Percentiles rank a stretch among this genome's conserved stretches.
phyloP scores from a whole-genome alignment of 2,113 vertebrate species.

The Barnardius zonarius region DNA sequence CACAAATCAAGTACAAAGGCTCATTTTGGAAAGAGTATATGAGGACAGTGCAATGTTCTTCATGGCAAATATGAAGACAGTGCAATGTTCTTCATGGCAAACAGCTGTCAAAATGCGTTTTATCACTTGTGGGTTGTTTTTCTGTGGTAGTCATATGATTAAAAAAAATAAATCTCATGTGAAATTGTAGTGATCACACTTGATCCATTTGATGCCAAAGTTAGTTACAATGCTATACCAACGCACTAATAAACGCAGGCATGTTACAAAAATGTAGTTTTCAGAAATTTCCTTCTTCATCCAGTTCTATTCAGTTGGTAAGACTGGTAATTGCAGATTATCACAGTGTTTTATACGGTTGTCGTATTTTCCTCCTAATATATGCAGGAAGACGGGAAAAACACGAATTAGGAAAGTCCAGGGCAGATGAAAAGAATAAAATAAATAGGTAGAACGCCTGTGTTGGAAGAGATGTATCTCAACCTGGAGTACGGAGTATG shows the following conservation, averaged over 20 bases:
- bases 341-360: neutral
- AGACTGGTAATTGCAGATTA: neutral
- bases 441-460: neutral
- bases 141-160: neutral
- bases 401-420: neutral
- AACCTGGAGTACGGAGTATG: neutral
- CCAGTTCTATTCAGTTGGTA: neutral
- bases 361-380: neutral
- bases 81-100: neutral
- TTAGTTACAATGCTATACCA: neutral
- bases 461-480: neutral
- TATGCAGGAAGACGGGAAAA: neutral
- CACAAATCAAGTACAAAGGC: neutral
- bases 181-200: neutral
- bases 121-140: neutral
- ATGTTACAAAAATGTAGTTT: neutral
- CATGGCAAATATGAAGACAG: neutral
- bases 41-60: neutral
- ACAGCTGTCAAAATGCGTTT: neutral
- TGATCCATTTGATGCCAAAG: neutral
- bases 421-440: neutral
- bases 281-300: neutral
- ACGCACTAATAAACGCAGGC: neutral
- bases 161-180: neutral
- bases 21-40: neutral